These are phyloP conservation scores for Sebastes hubbsi DNA, from an alignment of 2,797 vertebrate genomes.

Conservation along the genomic window DNA sequence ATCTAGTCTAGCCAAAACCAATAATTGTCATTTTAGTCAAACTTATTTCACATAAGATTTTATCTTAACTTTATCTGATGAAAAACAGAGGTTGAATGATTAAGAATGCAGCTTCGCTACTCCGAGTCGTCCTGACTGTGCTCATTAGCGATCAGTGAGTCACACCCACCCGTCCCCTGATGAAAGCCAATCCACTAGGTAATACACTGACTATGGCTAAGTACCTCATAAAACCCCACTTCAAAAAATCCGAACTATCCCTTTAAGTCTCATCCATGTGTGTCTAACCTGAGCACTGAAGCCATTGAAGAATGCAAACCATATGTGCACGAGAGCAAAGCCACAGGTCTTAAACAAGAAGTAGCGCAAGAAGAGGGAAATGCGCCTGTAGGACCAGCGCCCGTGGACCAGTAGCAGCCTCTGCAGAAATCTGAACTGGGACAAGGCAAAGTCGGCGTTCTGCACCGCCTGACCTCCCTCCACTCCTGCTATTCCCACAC, in stretches of 20 bases:
- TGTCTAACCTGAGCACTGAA: constrained; percentile 90
- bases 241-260: neutral
- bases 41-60: too few species aligned
- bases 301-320: constrained; percentile 91
- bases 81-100: too few species aligned
- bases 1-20: too few species aligned
- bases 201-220: neutral
- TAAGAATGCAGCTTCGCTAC: too few species aligned
- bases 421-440: constrained; percentile 89
- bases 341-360: constrained; percentile 94
- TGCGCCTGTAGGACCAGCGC: constrained; percentile 90
- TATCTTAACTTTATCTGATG: too few species aligned
- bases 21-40: too few species aligned
- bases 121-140: too few species aligned
- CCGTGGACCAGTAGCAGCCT: constrained; percentile 92
- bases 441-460: constrained; percentile 90
- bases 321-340: constrained; percentile 88
- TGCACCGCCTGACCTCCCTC: constrained; percentile 93
- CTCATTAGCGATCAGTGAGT: too few species aligned
- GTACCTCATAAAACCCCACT: neutral
- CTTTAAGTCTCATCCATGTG: neutral
- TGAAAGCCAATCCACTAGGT: neutral
- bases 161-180: too few species aligned
- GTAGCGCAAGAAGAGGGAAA: constrained; percentile 89
- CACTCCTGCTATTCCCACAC: constrained; percentile 89